Evolutionary conservation across 2,888 invertebrate species (phyloP).

Genomic region (Euproctis similis): DNA sequence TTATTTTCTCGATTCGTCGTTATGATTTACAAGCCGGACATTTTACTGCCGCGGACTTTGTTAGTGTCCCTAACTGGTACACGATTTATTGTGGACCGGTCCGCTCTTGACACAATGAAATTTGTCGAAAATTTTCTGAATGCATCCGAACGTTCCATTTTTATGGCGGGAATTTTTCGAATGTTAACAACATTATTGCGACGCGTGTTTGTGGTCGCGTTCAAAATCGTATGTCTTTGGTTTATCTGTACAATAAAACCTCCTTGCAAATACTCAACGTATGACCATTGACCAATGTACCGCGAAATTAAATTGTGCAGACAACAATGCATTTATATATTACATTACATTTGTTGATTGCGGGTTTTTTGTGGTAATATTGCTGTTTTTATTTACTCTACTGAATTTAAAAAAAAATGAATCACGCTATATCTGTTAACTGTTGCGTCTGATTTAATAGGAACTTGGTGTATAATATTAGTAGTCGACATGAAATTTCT

Average conservation of each 20-base stretch:
- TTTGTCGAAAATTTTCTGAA: conserved; percentile 62
- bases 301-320: conserved; percentile 28
- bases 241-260: conserved; percentile 17
- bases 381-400: not conserved
- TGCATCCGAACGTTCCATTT: conserved; percentile 53
- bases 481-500: too few species aligned
- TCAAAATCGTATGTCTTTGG: conserved; percentile 15
- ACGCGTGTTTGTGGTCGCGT: conserved; percentile 33
- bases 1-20: conserved; percentile 61
- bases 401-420: too few species aligned
- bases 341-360: conserved; percentile 8
- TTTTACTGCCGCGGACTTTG: conserved; percentile 70
- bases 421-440: too few species aligned
- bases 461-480: too few species aligned
- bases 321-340: conserved; percentile 18
- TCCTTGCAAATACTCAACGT: conserved; percentile 18
- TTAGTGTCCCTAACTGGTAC: conserved; percentile 62
- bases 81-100: conserved; percentile 63
- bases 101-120: conserved; percentile 50
- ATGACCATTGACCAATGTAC: conserved; percentile 16
- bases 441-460: too few species aligned
- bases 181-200: conserved; percentile 42
- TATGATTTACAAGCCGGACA: conserved; percentile 70
- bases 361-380: not conserved
- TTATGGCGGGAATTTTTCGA: conserved; percentile 22